Evolutionary conservation across 2,113 vertebrate species (phyloP).

Genomic region (Miniopterus natalensis): DNA sequence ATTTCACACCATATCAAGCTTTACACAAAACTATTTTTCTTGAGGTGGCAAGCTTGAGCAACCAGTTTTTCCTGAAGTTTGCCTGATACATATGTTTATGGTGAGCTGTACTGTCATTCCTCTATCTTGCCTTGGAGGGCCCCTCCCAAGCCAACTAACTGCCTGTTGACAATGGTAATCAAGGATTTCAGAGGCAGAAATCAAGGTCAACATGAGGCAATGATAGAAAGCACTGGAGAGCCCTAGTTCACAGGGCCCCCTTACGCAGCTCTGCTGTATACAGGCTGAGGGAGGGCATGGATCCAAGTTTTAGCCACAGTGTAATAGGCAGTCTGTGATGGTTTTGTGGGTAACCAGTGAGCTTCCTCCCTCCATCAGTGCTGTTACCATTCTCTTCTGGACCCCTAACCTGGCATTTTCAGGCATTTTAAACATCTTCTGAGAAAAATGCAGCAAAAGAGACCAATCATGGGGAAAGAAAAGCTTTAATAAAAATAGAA

Average conservation of each 20-base stretch:
- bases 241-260: neutral
- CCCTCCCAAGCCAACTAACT: slow-evolving; percentile 45
- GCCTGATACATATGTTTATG: slow-evolving; percentile 38
- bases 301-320: neutral
- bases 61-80: slow-evolving; percentile 76
- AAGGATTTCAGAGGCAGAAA: slow-evolving; percentile 55
- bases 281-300: neutral
- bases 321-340: neutral
- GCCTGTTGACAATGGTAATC: slow-evolving; percentile 35
- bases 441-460: slow-evolving; percentile 53
- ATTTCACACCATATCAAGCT: neutral
- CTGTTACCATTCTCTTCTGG: neutral
- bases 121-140: slow-evolving; percentile 24
- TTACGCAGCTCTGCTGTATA: neutral
- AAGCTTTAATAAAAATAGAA: slow-evolving; percentile 64
- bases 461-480: slow-evolving; percentile 8
- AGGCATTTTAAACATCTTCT: slow-evolving; percentile 26
- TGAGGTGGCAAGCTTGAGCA: slow-evolving; percentile 51
- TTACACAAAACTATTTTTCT: slow-evolving; percentile 64
- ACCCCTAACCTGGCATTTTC: neutral
- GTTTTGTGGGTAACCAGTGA: slow-evolving; percentile 54
- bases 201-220: slow-evolving; percentile 28
- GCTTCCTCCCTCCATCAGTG: neutral
- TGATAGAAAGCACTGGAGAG: neutral
- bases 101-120: slow-evolving; percentile 65